phyloP scores from a whole-genome alignment of 2,113 vertebrate species.

The Motacilla alba region DNA sequence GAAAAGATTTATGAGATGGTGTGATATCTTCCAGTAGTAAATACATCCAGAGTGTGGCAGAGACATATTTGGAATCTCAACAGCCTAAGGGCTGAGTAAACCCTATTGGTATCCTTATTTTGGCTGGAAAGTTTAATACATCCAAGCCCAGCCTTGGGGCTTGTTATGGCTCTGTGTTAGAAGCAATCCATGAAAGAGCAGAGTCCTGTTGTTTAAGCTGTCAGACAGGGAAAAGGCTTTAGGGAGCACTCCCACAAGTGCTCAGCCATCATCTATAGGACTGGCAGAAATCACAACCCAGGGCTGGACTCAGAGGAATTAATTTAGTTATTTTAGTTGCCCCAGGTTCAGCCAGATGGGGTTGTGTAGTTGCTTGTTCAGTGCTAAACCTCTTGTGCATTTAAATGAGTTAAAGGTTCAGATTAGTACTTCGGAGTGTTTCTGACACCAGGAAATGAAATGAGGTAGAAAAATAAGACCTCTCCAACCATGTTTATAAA shows the following conservation, averaged over 20 bases:
- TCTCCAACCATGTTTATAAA: not conserved
- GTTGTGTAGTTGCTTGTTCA: not conserved
- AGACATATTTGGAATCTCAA: not conserved
- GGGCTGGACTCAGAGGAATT: not conserved
- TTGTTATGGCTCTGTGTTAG: not conserved
- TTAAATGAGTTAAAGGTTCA: not conserved
- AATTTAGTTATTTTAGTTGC: not conserved
- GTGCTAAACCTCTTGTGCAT: not conserved
- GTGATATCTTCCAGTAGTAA: not conserved
- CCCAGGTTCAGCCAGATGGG: not conserved
- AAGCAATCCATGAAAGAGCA: not conserved
- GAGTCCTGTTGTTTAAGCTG: not conserved
- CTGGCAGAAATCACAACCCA: not conserved
- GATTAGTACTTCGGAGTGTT: not conserved
- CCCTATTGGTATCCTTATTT: not conserved
- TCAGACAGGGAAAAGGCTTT: not conserved
- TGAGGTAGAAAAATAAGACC: not conserved
- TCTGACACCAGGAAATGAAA: not conserved
- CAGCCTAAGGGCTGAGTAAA: not conserved
- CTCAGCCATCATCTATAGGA: not conserved
- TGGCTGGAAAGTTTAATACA: not conserved
- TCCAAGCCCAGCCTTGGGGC: not conserved
- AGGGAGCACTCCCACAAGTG: not conserved
- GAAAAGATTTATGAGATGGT: not conserved
- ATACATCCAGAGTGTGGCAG: not conserved